Evolutionary conservation across 2,113 vertebrate species (phyloP).

Genomic region (Rhinopomastus cyanomelas): DNA sequence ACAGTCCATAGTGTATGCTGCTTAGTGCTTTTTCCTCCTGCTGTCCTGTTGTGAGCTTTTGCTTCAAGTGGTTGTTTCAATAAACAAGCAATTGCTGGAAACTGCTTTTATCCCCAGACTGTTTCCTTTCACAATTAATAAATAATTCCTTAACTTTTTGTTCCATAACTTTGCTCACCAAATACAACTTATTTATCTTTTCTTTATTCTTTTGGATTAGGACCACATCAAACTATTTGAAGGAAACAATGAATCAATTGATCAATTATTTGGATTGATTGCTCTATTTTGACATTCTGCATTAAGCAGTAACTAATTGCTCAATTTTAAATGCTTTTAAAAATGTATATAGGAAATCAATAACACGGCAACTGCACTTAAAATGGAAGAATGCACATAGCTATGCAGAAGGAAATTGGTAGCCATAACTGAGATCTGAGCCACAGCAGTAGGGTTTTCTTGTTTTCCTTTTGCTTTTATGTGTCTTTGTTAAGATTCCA

Average conservation of each 20-base stretch:
- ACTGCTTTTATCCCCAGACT: slow-evolving; percentile 18
- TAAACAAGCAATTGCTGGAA: slow-evolving; percentile 66
- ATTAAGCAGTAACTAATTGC: slow-evolving; percentile 96
- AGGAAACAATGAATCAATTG: slow-evolving; percentile 83
- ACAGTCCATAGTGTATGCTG: neutral
- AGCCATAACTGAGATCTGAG: neutral
- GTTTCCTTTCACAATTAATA: slow-evolving; percentile 42
- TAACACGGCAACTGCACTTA: slow-evolving; percentile 75
- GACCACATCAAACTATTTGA: slow-evolving; percentile 5
- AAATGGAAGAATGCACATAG: slow-evolving; percentile 44
- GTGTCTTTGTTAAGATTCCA: neutral
- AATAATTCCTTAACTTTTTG: slow-evolving; percentile 40
- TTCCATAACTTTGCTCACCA: neutral
- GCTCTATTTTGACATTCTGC: slow-evolving; percentile 88
- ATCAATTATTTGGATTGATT: slow-evolving; percentile 87
- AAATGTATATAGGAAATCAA: slow-evolving; percentile 85
- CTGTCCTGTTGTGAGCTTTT: slow-evolving; percentile 33
- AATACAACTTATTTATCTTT: neutral
- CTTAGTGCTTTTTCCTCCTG: slow-evolving; percentile 1
- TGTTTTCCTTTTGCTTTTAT: neutral
- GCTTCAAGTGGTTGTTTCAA: slow-evolving; percentile 47
- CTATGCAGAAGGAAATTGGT: neutral
- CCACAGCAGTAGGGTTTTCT: neutral
- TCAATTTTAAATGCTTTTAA: slow-evolving; percentile 89
- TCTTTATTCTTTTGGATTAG: neutral